Evolutionary conservation across 1,140 invertebrate species (phyloP), one percentile per base, ranked within the genome.

Genomic region (Trichonephila clavata): DNA sequence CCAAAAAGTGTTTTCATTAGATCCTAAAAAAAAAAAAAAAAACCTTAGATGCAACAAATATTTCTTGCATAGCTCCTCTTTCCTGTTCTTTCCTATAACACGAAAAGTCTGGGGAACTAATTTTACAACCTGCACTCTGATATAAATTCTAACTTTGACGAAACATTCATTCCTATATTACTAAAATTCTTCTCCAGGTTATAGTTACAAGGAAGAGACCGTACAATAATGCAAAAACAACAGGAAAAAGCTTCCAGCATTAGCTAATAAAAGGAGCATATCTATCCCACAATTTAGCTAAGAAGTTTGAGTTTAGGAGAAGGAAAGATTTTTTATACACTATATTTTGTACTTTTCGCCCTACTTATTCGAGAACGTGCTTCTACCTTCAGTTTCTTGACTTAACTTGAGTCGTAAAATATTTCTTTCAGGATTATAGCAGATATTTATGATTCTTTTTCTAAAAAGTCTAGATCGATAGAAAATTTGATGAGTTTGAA

Each of bases 241-340:
- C 60, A 87, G 83, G 83, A 60, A 60, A 63, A 43, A 71, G 14
- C 68, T 59, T 57, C 24, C 87, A 50, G 59, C 63, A 16, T 2
- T n/a, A 50, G 43, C 39, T 89, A 89, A 71, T 77, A 89, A 89
- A 89, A 89, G 87, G 77, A 89, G 71, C 87, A 89, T 89, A 89
- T 89, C 71, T 43, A 10, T 43, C 60, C 63, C 20, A 77, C 24
- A 61, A 63, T 86, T 86, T 50, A 68, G 87, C 7, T 3, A 57
- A 32, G 57, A 71, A 57, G n/a, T 77, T 60, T 32, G 61, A 20
- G 27, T 87, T 24, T 71, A 16, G 3, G 39, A 77, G 68, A 21
- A 89, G 3, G 50, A 77, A 89, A 39, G 10, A 61, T 16, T 32
- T 43, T 87, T 87, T 89, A 57, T 5, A 57, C 65, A 24, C 43